phyloP scores from a whole-genome alignment of 2,888 invertebrate genomes.

The Cantharis rufa region DNA sequence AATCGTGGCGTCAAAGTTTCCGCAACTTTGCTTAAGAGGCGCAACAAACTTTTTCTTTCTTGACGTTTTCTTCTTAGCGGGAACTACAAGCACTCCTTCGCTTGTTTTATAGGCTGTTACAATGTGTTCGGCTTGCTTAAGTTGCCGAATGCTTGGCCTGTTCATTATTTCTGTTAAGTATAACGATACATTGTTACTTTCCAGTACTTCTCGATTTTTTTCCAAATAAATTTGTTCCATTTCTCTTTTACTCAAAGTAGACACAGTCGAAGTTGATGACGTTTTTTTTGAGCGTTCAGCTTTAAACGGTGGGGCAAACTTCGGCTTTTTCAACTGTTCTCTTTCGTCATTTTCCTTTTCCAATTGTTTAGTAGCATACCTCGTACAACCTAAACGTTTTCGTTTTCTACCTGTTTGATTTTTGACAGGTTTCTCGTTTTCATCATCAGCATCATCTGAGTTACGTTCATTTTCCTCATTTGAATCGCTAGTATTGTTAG shows the following conservation, averaged over 20 bases:
- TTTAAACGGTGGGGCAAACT: neutral
- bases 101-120: conserved; percentile 42
- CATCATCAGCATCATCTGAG: neutral
- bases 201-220: conserved; percentile 42
- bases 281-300: neutral
- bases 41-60: conserved; percentile 15
- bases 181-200: conserved; percentile 35
- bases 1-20: conserved; percentile 24
- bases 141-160: conserved; percentile 45
- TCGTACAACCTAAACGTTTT: neutral
- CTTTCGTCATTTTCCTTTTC: neutral
- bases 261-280: neutral
- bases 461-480: neutral
- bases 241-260: conserved; percentile 41
- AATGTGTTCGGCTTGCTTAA: conserved; percentile 43
- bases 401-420: neutral
- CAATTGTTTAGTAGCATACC: neutral
- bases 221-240: conserved; percentile 43
- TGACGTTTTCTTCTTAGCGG: conserved; percentile 17
- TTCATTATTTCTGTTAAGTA: conserved; percentile 42
- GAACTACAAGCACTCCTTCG: conserved; percentile 43
- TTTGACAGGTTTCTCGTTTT: neutral
- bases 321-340: neutral
- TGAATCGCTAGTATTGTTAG: neutral
- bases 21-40: conserved; percentile 7